Base-by-base conservation (phyloP, 2,797 vertebrate genomes). In the Lates japonicus region DNA sequence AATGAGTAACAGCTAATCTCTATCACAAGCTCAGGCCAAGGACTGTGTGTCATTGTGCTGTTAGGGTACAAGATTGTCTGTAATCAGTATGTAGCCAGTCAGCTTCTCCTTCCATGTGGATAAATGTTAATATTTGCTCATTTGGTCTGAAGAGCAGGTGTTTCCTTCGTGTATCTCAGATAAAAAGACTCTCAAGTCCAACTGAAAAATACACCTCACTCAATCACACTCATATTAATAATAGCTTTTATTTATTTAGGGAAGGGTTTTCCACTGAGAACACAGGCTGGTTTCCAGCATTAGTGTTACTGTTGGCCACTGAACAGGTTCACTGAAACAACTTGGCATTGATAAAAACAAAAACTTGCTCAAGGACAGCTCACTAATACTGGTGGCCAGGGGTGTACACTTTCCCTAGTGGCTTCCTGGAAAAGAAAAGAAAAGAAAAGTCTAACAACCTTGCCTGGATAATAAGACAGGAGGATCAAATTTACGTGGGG, bases 51-150 rank as follows among this genome's bases (percentile, higher is more conserved):
- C 70, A 84, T 81, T 82, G 80, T 71, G 39, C 68, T 1, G 61
- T 17, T 54, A 35, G n/a, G 20, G 52, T 55, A 33, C 44, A 64
- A 71, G 41, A 66, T 41, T 73, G 49, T 78, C 70, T 8, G 0
- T 80, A 63, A 88, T 84, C 75, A 75, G 64, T 16, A 13, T 11
- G 64, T 54, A 54, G 8, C 64, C 12, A 57, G 41, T 70, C 63
- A 33, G 46, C 64, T 74, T 60, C 46, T 74, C 74, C 69, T 54
- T 67, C 14, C 39, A 11, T 35, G 37, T 55, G 46, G 51, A 74
- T 35, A 17, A 68, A 68, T 74, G 80, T 68, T 83, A 78, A 88
- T 87, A 87, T 93, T 86, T 84, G 65, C 79, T 63, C 74, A 67
- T 76, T 54, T 54, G n/a, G 22, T 9, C 61, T 35, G 17, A 52